Evolutionary conservation across 37 sponge, comb jelly and placozoan genomes (phyloP).

Genomic region (Tethya wilhelma): DNA sequence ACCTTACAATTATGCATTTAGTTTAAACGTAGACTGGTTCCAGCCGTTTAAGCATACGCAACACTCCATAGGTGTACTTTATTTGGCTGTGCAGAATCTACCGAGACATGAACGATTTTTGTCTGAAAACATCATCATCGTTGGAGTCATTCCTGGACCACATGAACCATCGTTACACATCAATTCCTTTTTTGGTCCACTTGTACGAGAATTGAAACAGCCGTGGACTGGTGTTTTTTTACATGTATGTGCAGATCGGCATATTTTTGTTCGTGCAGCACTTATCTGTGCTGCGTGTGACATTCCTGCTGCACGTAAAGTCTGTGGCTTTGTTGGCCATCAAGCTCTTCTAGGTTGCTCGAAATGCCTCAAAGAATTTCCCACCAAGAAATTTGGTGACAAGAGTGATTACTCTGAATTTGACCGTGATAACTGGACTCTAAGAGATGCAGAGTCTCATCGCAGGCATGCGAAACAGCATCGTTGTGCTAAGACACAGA

Average conservation of each 20-base stretch:
- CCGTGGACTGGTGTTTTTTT: constrained; percentile 10
- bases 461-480: not conserved
- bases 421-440: constrained; percentile 24
- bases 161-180: constrained; percentile 15
- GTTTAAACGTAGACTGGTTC: constrained; percentile 61
- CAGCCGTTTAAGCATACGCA: constrained; percentile 31
- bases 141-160: constrained; percentile 38
- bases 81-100: constrained; percentile 20
- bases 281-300: constrained; percentile 37
- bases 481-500: not conserved
- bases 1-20: not conserved
- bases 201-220: constrained; percentile 29
- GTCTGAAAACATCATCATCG: constrained; percentile 21
- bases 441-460: not conserved
- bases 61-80: constrained; percentile 44
- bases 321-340: constrained; percentile 62
- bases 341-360: constrained; percentile 28
- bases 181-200: constrained; percentile 25
- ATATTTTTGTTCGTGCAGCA: constrained; percentile 9
- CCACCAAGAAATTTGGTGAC: constrained; percentile 39
- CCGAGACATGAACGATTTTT: constrained; percentile 17
- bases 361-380: constrained; percentile 31
- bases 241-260: not conserved
- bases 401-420: constrained; percentile 37
- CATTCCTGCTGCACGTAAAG: constrained; percentile 47